Evolutionary conservation across 2,797 vertebrate genomes (phyloP).

Genomic region (Parambassis ranga): DNA sequence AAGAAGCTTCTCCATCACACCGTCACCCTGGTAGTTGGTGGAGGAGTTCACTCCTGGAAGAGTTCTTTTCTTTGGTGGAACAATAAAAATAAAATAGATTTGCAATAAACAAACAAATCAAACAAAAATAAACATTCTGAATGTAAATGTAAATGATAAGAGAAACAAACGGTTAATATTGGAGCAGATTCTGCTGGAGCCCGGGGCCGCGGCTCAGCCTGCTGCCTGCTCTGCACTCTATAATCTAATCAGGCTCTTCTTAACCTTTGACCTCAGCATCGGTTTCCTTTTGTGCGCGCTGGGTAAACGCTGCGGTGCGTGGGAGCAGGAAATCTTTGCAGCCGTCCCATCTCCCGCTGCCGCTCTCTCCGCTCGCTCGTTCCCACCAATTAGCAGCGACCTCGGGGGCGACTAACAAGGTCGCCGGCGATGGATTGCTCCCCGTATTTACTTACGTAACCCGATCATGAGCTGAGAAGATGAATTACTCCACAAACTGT

Average conservation of each 20-base stretch:
- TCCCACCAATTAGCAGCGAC: constrained; percentile 60
- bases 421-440: constrained; percentile 55
- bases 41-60: no score
- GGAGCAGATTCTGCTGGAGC: no score
- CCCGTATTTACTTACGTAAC: constrained; percentile 64
- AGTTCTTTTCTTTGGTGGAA: no score
- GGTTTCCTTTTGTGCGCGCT: not conserved
- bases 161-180: no score
- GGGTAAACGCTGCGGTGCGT: not conserved
- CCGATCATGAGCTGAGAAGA: constrained; percentile 68
- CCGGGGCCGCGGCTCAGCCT: no score
- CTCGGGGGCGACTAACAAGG: constrained; percentile 59
- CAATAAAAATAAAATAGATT: no score
- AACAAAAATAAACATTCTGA: no score
- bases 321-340: constrained; percentile 14
- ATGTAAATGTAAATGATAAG: no score
- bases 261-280: constrained; percentile 5
- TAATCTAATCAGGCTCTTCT: not conserved
- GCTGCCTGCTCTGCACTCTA: no score
- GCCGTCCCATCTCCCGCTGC: not conserved
- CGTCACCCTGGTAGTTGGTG: no score
- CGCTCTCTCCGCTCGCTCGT: constrained; percentile 2
- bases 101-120: no score
- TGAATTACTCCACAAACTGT: constrained; percentile 62
- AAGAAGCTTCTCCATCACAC: no score